phyloP scores from a whole-genome alignment of 2,888 invertebrate species.

The Helicoverpa assulta region DNA sequence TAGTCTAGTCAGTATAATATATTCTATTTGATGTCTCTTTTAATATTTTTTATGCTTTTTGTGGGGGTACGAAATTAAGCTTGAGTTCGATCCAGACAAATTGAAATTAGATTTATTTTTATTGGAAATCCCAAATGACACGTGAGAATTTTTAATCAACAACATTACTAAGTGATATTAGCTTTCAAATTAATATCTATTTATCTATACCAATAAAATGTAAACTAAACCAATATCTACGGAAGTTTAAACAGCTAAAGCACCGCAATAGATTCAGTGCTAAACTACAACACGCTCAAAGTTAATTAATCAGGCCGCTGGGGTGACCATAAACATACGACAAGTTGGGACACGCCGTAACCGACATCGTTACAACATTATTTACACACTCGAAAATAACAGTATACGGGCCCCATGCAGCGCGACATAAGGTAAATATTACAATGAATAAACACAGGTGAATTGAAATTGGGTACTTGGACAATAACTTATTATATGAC shows the following conservation, averaged over 20 bases:
- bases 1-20: neutral
- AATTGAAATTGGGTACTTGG: neutral
- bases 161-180: neutral
- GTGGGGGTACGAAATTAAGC: too few species aligned
- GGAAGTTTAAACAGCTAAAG: conserved; percentile 3
- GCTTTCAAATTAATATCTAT: neutral
- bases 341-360: conserved; percentile 54
- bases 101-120: too few species aligned
- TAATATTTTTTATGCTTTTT: neutral
- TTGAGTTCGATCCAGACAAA: too few species aligned
- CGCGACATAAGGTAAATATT: conserved; percentile 37
- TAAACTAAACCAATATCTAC: conserved; percentile 8
- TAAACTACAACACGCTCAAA: conserved; percentile 48
- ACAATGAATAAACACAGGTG: conserved; percentile 1
- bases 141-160: too few species aligned
- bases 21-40: neutral
- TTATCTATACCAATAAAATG: neutral
- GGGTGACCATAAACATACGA: conserved; percentile 56
- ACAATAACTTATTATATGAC: too few species aligned
- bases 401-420: conserved; percentile 22
- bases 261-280: conserved; percentile 40
- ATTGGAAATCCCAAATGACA: too few species aligned
- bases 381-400: conserved; percentile 58
- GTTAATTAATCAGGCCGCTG: conserved; percentile 56
- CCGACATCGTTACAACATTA: conserved; percentile 58